Base-by-base conservation (phyloP, 2,888 invertebrate genomes). In the Steinernema hermaphroditum region DNA sequence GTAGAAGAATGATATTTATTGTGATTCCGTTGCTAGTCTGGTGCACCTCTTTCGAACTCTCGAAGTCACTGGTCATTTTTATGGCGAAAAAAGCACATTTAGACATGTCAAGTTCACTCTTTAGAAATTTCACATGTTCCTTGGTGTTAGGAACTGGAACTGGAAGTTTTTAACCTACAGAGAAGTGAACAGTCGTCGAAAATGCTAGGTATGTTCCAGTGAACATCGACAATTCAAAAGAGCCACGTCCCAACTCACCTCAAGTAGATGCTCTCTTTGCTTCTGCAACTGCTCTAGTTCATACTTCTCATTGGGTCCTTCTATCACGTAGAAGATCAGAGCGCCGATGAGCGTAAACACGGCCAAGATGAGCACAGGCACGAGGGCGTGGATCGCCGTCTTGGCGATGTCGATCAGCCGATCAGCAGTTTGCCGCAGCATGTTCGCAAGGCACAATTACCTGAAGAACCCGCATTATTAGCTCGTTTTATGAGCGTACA, bases 291-390 rank as follows among this genome's bases (percentile, higher is more conserved):
- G 75, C 32, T 80, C 76, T 68, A 84, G 72, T 68, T 81, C 75
- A 54, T 77, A 77, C 62, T 75, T 54, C 75, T 85, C 85, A 69
- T 83, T 76, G 1, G 80, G 83, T 12, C 78, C 83, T 71, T 85
- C 85, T 43, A 85, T 76, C 54, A 78, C 74, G 74, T 78, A 74
- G 75, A 85, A 81, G 24, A 81, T 74, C 69, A 80, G 54, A 46
- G 81, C 82, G 70, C 85, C 85, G 54, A 85, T 69, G 19, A 85
- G 29, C 14, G 83, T 83, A 74, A 81, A 82, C 16, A 79, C 16
- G 12, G 78, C 75, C n/a, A 83, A 76, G 29, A 81, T 22, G 37
- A 78, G 16, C 22, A 78, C 62, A 1, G 78, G 78, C 2, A 74
- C 54, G 34, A 75, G 43, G 16, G 70, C 44, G 34, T 73, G 69